Conservation (phyloP, 2,888 invertebrate genomes). For the Melanchra persicariae region DNA sequence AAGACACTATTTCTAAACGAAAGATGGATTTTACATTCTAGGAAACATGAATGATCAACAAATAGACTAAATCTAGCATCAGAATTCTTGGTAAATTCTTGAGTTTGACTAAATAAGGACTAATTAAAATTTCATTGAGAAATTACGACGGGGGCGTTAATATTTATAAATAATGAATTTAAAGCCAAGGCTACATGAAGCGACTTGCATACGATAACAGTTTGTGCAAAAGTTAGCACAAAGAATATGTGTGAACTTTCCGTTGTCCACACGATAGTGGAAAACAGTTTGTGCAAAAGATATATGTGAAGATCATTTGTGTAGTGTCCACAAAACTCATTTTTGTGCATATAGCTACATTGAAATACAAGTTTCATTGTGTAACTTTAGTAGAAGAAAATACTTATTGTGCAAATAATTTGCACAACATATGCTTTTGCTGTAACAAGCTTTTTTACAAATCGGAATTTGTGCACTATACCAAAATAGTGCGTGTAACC, state of each 20-base stretch:
- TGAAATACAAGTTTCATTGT: no score
- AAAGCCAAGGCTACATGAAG: background rate
- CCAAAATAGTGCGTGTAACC: slow-evolving; percentile 12
- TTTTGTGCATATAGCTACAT: no score
- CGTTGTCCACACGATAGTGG: background rate
- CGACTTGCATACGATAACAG: background rate
- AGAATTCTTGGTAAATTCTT: slow-evolving; percentile 58
- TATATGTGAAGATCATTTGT: background rate
- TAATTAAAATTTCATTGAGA: slow-evolving; percentile 67
- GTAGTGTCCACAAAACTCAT: no score
- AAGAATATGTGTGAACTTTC: background rate
- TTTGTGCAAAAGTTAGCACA: background rate
- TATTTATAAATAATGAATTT: slow-evolving; percentile 45
- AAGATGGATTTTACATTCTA: slow-evolving; percentile 29
- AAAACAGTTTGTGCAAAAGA: background rate
- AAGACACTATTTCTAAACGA: slow-evolving; percentile 31
- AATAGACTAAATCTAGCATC: slow-evolving; percentile 48
- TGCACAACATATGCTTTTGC: no score
- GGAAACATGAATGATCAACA: slow-evolving; percentile 33
- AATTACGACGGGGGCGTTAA: slow-evolving; percentile 65
- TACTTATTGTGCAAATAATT: no score
- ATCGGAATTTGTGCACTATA: slow-evolving; percentile 4
- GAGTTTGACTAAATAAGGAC: slow-evolving; percentile 40
- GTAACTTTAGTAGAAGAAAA: no score
- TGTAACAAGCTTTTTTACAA: background rate